A percentile compares a stretch with the other conserved stretches of the same genome.
Conservation (phyloP, 2,888 invertebrate species). For the Thecophora atra region DNA sequence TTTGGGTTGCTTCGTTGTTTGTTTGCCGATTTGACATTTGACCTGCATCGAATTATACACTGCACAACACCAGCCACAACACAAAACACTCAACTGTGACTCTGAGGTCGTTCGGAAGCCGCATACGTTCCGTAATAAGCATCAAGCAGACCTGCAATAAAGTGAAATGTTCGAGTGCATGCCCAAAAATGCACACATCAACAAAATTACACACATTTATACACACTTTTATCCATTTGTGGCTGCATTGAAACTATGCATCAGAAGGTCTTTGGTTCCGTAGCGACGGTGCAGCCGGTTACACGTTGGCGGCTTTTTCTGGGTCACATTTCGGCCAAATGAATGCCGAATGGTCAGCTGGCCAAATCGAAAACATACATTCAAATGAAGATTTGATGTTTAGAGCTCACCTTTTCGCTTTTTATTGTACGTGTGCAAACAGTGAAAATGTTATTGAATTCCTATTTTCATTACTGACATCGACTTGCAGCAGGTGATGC, state of each 20-base stretch:
- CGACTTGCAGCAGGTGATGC: not conserved
- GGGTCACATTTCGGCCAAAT: constrained; percentile 34
- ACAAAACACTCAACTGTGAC: not conserved
- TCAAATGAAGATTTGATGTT: not conserved
- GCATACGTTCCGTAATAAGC: not conserved
- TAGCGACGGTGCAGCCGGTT: no score
- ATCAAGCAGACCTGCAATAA: not conserved
- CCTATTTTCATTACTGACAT: constrained; percentile 27
- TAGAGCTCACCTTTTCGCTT: constrained; percentile 1
- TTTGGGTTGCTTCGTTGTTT: not conserved
- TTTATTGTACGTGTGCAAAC: not conserved
- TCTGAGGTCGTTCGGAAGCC: not conserved
- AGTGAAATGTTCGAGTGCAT: not conserved
- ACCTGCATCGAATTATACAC: not conserved
- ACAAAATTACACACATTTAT: not conserved
- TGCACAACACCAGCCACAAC: no score
- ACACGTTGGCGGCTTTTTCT: constrained; percentile 7
- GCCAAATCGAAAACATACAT: constrained; percentile 13
- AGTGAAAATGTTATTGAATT: constrained; percentile 34
- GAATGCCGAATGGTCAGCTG: no score
- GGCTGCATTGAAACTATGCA: not conserved
- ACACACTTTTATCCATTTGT: not conserved
- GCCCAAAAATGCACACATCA: not conserved
- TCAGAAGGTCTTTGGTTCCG: not conserved
- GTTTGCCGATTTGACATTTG: no score